Percentiles rank a stretch among this genome's conserved stretches.
Evolutionary conservation across 2,113 vertebrate genomes (phyloP).

Genomic region (Muscicapa adusta): DNA sequence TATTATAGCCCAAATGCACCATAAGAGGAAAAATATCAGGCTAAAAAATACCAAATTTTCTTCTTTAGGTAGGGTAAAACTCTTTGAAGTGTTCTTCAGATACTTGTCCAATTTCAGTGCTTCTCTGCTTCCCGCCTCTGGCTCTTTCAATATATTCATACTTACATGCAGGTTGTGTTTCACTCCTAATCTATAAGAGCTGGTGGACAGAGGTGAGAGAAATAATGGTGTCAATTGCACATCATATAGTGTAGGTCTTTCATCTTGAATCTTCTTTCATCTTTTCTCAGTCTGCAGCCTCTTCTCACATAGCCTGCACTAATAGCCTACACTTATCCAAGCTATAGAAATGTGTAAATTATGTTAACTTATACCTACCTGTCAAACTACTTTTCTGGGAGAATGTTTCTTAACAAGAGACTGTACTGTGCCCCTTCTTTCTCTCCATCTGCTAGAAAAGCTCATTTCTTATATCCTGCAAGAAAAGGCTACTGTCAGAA

Average conservation of each 20-base stretch:
- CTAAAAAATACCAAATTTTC: background rate
- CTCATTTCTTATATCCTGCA: background rate
- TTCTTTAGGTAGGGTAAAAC: background rate
- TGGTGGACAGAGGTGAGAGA: background rate
- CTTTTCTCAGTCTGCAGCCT: conserved; percentile 7
- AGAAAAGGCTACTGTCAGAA: conserved; percentile 8
- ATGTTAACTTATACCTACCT: background rate
- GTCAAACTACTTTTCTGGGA: background rate
- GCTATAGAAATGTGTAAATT: conserved; percentile 4
- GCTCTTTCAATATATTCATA: background rate
- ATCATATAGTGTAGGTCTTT: background rate
- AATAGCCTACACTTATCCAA: background rate
- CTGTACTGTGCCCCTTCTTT: background rate
- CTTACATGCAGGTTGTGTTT: background rate
- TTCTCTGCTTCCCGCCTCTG: background rate
- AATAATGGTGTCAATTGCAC: background rate
- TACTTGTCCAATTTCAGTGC: conserved; percentile 3
- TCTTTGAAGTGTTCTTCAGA: conserved; percentile 24
- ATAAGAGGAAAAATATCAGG: background rate
- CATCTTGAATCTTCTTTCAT: conserved; percentile 31
- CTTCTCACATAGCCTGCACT: conserved; percentile 16
- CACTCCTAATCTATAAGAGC: background rate
- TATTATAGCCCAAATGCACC: background rate
- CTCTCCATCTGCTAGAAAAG: background rate
- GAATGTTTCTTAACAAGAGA: background rate